Evolutionary conservation across 2,888 invertebrate genomes (phyloP), one percentile per base, ranked within the genome.

Genomic region (Chrysolina oricalcia): DNA sequence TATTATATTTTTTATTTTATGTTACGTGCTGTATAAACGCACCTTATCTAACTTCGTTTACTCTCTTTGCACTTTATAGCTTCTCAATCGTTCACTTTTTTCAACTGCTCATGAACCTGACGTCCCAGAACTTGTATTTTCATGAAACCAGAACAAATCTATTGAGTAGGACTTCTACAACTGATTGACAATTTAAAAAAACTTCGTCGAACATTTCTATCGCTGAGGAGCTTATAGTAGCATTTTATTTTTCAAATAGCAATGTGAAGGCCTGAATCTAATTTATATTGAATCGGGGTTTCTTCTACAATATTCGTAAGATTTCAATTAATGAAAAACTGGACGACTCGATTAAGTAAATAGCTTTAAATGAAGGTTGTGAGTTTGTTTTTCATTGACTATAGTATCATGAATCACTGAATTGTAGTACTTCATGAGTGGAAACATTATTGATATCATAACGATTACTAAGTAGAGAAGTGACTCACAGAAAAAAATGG

Each of bases 341-440:
- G 59, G n/a, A 9, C n/a, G 59, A 59, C n/a, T 59, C 59, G 27
- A 59, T 59, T n/a, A 35, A 59, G 59, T 59, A 35, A 59, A 50
- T 50, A 50, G 23, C 27, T 15, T 11, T 15, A 53, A 23, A 35
- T 35, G 59, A 59, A 59, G 59, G 59, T n/a, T n/a, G 27, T n/a
- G 23, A 59, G 35, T 59, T 59, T 59, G 59, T 59, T 59, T 59
- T 59, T 59, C 35, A 59, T 59, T 59, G 59, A 59, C 59, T 59
- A 17, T 27, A 27, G 35, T 27, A 35, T 59, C 35, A 21, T 13
- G 53, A 53, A 53, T 21, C 19, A 53, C 21, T 53, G 11, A 10
- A 53, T 21, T 53, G 53, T 48, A 48, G 53, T 48, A 48, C 17
- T 17, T 17, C 17, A 21, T 53, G 53, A 53, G 21, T 23, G 17